Evolutionary conservation across 23 tunicate species (phyloP).

Genomic region (Trididemnum nubilum): DNA sequence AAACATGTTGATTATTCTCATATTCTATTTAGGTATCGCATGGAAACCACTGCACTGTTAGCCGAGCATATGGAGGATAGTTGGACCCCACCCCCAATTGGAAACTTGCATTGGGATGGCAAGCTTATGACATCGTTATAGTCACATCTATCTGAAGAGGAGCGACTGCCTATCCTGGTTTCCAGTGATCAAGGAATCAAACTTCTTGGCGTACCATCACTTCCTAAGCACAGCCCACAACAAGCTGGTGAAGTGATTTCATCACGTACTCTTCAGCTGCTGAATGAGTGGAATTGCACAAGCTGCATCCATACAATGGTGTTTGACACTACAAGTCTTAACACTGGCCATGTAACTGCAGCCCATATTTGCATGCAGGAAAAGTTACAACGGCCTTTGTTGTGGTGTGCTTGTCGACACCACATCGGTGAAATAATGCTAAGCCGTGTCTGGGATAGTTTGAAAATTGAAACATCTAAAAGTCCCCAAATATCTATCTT

Average conservation of each 20-base stretch:
- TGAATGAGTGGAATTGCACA: background rate
- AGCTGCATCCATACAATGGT: background rate
- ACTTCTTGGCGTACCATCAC: background rate
- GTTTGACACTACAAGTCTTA: background rate
- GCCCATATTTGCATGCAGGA: background rate
- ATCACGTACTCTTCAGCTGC: background rate
- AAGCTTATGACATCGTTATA: conserved; percentile 11
- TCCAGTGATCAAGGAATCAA: background rate
- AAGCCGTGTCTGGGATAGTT: background rate
- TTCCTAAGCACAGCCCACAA: background rate
- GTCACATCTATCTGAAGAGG: background rate
- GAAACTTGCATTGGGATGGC: conserved; percentile 1
- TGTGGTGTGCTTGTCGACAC: conserved; percentile 24
- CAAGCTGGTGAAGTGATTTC: background rate
- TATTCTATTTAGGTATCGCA: background rate
- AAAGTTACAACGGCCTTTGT: background rate
- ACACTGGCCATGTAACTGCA: background rate
- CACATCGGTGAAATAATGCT: conserved; percentile 21
- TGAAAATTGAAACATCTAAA: conserved; percentile 18
- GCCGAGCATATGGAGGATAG: background rate
- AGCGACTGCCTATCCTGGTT: conserved; percentile 5
- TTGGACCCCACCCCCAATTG: background rate
- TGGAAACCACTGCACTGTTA: background rate
- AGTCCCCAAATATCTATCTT: background rate
- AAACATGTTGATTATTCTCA: too few species aligned